Evolutionary conservation across 2,888 invertebrate species (phyloP).

Genomic region (Slavum lentiscoides): DNA sequence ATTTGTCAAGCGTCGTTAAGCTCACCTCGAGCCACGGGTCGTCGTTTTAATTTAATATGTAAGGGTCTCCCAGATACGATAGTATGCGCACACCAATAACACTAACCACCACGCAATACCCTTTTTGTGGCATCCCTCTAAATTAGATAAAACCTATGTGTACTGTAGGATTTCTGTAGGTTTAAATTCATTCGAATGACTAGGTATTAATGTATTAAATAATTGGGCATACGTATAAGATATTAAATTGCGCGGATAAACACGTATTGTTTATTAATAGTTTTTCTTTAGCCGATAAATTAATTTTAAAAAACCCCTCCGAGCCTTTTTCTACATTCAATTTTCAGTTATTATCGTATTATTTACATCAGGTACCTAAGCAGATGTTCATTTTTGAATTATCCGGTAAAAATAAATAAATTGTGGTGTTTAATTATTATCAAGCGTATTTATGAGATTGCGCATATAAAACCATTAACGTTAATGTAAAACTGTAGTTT

Average conservation of each 20-base stretch:
- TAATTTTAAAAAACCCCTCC: not conserved
- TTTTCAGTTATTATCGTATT: slow-evolving; percentile 8
- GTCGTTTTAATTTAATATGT: slow-evolving; percentile 42
- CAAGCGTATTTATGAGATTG: not conserved
- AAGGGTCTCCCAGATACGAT: not conserved
- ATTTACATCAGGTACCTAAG: not conserved
- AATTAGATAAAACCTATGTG: slow-evolving; percentile 30
- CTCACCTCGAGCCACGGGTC: not conserved
- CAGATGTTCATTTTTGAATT: slow-evolving; percentile 25
- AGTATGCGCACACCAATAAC: not conserved
- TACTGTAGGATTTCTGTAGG: not conserved
- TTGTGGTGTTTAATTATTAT: not conserved
- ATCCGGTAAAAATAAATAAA: slow-evolving; percentile 6
- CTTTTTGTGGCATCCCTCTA: slow-evolving; percentile 18
- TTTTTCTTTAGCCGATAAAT: slow-evolving; percentile 4
- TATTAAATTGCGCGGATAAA: not conserved
- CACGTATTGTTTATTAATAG: not conserved
- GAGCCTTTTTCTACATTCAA: not conserved
- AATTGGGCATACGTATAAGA: not conserved
- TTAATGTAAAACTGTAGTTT: not conserved
- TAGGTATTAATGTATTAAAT: not conserved
- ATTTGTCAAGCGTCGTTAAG: slow-evolving; percentile 43
- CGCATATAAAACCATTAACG: not conserved
- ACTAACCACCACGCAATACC: not conserved
- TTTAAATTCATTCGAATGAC: not conserved